Conservation (phyloP, 1,140 invertebrate species). For the Carposina sasakii region DNA sequence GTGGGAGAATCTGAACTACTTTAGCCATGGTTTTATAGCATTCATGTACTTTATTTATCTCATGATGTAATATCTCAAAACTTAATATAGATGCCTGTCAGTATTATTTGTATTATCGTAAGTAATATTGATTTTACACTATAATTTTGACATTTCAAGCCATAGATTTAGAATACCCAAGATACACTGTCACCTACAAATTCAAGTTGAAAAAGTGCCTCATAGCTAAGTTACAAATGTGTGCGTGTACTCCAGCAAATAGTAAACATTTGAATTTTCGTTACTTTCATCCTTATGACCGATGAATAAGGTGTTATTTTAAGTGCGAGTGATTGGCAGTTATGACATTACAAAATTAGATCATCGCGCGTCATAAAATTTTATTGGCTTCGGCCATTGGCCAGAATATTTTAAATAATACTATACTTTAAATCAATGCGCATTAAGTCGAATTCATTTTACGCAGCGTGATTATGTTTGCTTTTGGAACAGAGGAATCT, state of each 20-base stretch:
- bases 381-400: no score
- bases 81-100: constrained; percentile 14
- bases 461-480: no score
- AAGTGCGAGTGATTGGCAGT: no score
- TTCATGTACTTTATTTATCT: constrained; percentile 65
- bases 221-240: not conserved
- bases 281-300: no score
- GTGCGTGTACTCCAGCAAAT: not conserved
- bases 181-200: not conserved
- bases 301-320: no score
- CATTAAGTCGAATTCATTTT: no score
- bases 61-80: constrained; percentile 42
- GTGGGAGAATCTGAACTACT: constrained; percentile 85
- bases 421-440: no score
- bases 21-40: constrained; percentile 77
- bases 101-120: constrained; percentile 10
- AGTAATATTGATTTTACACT: not conserved
- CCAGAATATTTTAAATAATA: no score
- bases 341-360: no score
- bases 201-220: not conserved
- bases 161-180: not conserved
- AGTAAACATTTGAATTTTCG: no score
- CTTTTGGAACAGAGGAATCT: no score
- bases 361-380: no score
- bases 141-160: not conserved